Evolutionary conservation across 1,140 invertebrate species (phyloP), one percentile per base, ranked within the genome.

Genomic region (Cotesia chilonis): DNA sequence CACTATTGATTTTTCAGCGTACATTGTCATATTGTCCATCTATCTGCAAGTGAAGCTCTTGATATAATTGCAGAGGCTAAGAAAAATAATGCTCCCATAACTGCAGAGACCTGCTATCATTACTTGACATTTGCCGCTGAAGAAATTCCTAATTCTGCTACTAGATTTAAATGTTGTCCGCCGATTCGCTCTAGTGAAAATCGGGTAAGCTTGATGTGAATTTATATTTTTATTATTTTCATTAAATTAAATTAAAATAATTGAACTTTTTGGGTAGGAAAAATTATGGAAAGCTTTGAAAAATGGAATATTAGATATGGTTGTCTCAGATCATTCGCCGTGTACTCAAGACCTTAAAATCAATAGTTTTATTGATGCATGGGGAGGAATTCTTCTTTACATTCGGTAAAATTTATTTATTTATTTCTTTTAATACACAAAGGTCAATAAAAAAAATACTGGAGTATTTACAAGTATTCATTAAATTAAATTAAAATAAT

Each of bases 241-340:
- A 70, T 63, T 61, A 4, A 51, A 51, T 51, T n/a, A 51, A 9
- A 55, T 38, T 74, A 47, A 17, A 72, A 64, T 70, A 37, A 68
- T 82, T 80, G 17, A 28, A 28, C 0, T 28, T 28, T 28, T 2
- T 3, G 1, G 28, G 28, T 81, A 92, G 89, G 87, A 90, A 70
- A 76, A 80, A 38, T 77, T 94, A 20, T 94, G 93, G 92, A 74
- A 87, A 51, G 91, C 87, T 37, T 71, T 93, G 10, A 78, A 87
- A 75, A 82, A 86, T 36, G 88, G 89, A 70, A 79, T 87, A 17
- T 83, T 92, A 20, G 89, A 92, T 74, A 87, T 92, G 87, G 89
- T 94, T 6, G 91, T 92, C 4, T 93, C 92, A 4, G 92, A 93
- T 84, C 93, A 94, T 78, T 94, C 92, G 0, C 92, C 92, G 0